Evolutionary conservation across 2,797 vertebrate genomes (phyloP), one percentile per base, ranked within the genome.

Genomic region (Anguilla obscura): DNA sequence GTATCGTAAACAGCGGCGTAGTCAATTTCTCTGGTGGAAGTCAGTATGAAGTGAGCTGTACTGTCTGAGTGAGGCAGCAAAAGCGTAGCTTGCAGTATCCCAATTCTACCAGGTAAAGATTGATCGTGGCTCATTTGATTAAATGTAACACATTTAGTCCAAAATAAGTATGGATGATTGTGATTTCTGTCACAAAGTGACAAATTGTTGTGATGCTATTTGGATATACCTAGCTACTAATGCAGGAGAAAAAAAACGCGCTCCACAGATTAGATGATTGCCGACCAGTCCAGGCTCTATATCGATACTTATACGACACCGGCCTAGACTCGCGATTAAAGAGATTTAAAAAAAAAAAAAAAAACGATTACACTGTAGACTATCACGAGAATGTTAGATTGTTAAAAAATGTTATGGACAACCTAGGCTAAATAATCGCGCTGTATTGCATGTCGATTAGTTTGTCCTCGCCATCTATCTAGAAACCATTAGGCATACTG

Each of bases 11-110:
- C 10, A 33, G 69, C 96, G 96, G 96, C 96, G 93, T 93, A 94
- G 58, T 96, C 96, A 96, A 96, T 96, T 96, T 97, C 96, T 96
- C 93, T 95, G 88, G 87, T 95, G 33, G 90, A 33, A 71, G n/a
- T 3, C 69, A 30, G 92, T 66, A 91, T 95, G 88, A 92, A 94
- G 90, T 95, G 96, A 92, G 87, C 94, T 80, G 93, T 92, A 92
- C 84, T 92, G 54, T 9, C 54, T 93, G 24, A 94, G 92, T 90
- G 90, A 90, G 48, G 91, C 94, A 60, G 93, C 93, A 85, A 96
- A 92, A 93, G 36, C 90, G 86, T 90, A 91, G 27, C 27, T 1
- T 71, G 84, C 16, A 16, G 2, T 16, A 16, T 58, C 14, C 16
- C 56, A 58, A 0, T 14, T 94, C 88, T 95, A 91, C 92, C 92